Evolutionary conservation across 2,888 invertebrate genomes (phyloP), one percentile per base, ranked within the genome.

Genomic region (Odontothrips loti): DNA sequence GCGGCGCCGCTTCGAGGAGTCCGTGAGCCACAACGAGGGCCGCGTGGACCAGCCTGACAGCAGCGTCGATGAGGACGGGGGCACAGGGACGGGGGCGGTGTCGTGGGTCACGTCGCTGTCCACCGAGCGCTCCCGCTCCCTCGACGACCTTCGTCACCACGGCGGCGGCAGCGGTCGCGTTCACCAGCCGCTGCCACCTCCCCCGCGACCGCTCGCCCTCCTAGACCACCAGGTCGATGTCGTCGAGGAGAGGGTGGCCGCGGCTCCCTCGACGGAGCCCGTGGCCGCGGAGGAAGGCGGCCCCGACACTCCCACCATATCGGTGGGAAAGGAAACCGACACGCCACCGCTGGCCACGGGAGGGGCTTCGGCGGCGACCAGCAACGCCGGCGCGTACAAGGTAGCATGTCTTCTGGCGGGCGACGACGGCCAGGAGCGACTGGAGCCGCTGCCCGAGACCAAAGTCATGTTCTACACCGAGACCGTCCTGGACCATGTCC

Each of bases 371-470:
- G 34, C 34, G 58, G 58, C 58, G 58, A 27, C 68, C 27, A 75
- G 10, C 23, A 23, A 6, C 4, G 58, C 17, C 27, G 27, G 23
- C n/a, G 58, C 10, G 58, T 75, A 75, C 68, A 27, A 27, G 23
- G 23, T 75, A 27, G 68, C 23, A 8, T 75, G 68, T 12, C 68
- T 75, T 11, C 68, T 75, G 68, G 2, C 12, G 11, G 68, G 23
- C 27, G 9, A n/a, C 8, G 27, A 27, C 68, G 68, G 68, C 23
- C 68, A 10, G 27, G 68, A 23, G 68, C 68, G 23, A 27, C 68
- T 75, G 68, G 23, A 75, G 27, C 68, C 68, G 68, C 27, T 75
- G 23, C 68, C 68, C 23, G 68, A 75, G 27, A 75, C 68, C 23
- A 9, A 12, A 12, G 27, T 75, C 68, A 75, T 75, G 68, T 75